Evolutionary conservation across 1,140 invertebrate species (phyloP).

Genomic region (Scaptomyza graminum): DNA sequence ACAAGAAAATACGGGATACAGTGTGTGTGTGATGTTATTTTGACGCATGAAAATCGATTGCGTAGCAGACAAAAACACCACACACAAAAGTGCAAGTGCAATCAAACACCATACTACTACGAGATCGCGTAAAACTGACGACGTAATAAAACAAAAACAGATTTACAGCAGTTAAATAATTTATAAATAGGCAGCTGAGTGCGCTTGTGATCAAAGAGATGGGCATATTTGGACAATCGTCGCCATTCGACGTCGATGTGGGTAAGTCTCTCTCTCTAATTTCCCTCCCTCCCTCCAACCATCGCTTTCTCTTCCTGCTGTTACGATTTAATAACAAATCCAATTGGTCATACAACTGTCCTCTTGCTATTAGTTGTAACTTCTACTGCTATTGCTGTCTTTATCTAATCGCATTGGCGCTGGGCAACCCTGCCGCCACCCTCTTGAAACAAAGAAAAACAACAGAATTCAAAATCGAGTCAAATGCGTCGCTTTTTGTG

Average conservation of each 20-base stretch:
- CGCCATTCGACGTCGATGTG: conserved; percentile 90
- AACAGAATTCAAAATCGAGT: conserved; percentile 36
- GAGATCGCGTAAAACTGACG: conserved; percentile 8
- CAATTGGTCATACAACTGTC: conserved; percentile 8
- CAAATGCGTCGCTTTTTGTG: conserved; percentile 51
- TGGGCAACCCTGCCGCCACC: not conserved
- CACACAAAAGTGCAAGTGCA: conserved; percentile 49
- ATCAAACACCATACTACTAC: conserved; percentile 16
- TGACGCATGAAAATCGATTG: conserved; percentile 73
- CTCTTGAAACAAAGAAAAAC: conserved; percentile 19
- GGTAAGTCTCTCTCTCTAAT: conserved; percentile 85
- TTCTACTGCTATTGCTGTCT: not conserved
- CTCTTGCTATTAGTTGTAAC: not conserved
- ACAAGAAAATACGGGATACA: not conserved
- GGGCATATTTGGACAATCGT: conserved; percentile 88
- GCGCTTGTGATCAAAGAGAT: conserved; percentile 79
- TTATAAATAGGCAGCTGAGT: conserved; percentile 48
- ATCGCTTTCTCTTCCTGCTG: not conserved
- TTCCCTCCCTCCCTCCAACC: not conserved
- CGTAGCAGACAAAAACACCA: conserved; percentile 40
- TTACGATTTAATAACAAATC: conserved; percentile 15
- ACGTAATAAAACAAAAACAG: conserved; percentile 20
- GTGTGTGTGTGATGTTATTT: conserved; percentile 28
- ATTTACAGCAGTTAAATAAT: conserved; percentile 39
- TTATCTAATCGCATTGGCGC: conserved; percentile 23